Conservation (phyloP, 2,797 vertebrate genomes). For the Neopelma chrysocephalum region DNA sequence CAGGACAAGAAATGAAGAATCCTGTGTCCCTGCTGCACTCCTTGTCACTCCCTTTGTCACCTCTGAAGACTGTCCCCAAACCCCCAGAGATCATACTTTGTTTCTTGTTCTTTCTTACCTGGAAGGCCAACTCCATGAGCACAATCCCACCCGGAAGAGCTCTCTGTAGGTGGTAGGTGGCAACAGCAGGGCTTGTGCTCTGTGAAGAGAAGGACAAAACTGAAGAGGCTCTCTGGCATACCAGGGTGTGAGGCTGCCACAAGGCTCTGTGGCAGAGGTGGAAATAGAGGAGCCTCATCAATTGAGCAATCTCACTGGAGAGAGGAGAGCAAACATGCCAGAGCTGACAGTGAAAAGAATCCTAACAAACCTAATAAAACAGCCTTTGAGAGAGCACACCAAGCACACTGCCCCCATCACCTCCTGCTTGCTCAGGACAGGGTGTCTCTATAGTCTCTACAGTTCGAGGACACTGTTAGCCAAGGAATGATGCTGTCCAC, state of each 20-base stretch:
- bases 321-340: not conserved
- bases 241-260: not conserved
- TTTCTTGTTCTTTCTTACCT: constrained; percentile 77
- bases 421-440: not conserved
- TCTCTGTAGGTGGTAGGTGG: constrained; percentile 92
- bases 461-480: not conserved
- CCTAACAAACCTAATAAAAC: not conserved
- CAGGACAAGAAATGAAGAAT: not conserved
- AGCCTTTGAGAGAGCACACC: not conserved
- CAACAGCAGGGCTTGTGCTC: constrained; percentile 77
- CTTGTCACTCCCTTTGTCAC: not conserved
- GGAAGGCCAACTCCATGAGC: constrained; percentile 95
- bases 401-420: not conserved
- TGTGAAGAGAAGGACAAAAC: constrained; percentile 63
- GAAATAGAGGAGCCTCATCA: not conserved
- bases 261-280: not conserved
- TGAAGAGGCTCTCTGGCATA: not conserved
- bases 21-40: not conserved
- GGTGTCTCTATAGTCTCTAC: not conserved
- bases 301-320: not conserved
- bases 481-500: not conserved
- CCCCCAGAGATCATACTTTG: not conserved
- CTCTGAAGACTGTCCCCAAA: not conserved
- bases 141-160: constrained; percentile 97
- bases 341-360: not conserved